These are phyloP conservation scores for Resseliella maxima DNA, from an alignment of 2,888 invertebrate genomes.

Conservation along the genomic window DNA sequence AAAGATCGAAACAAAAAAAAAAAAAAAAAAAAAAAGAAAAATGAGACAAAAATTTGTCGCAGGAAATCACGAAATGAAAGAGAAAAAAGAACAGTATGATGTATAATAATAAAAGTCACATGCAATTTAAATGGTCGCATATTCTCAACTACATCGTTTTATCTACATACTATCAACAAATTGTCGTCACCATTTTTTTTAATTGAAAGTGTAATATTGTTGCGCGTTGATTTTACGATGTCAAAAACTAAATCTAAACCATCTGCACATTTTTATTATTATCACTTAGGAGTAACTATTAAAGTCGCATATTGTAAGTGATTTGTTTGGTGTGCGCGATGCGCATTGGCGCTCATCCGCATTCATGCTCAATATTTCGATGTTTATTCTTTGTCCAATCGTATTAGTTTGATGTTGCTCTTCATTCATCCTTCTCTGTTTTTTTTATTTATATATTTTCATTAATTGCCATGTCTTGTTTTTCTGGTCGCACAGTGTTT, in stretches of 20 bases:
- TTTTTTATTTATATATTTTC: conserved; percentile 41
- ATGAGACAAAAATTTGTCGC: neutral
- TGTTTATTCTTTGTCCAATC: conserved; percentile 9
- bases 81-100: neutral
- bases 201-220: conserved; percentile 22
- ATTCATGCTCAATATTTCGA: neutral
- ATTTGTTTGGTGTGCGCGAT: neutral
- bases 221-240: conserved; percentile 32
- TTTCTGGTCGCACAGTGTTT: neutral
- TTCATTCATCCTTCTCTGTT: conserved; percentile 49
- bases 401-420: conserved; percentile 45
- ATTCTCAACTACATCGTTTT: neutral
- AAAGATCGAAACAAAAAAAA: too few species aligned
- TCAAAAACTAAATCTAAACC: conserved; percentile 40
- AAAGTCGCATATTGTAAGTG: neutral
- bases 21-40: neutral
- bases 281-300: conserved; percentile 33
- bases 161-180: conserved; percentile 41
- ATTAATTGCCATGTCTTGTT: conserved; percentile 48
- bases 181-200: conserved; percentile 32
- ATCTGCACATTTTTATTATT: conserved; percentile 43
- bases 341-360: neutral
- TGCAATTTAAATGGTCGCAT: neutral
- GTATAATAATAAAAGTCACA: neutral
- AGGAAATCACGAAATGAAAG: conserved; percentile 6